Percentiles rank a stretch among this genome's conserved stretches.
Conservation (phyloP, 2,797 vertebrate genomes). For the Acropternis orthonyx region DNA sequence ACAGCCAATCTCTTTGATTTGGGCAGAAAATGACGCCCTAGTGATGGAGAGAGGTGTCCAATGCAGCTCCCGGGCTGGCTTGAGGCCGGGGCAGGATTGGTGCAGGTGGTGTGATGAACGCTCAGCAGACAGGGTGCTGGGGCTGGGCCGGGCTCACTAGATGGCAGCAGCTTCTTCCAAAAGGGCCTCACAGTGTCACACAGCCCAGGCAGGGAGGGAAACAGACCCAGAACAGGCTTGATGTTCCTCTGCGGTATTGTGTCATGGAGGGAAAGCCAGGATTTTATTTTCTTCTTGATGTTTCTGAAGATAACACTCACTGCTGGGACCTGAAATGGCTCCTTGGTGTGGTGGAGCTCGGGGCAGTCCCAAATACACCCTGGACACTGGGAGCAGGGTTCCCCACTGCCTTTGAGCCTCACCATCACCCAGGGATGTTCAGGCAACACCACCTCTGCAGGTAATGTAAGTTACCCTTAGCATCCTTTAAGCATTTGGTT, state of each 20-base stretch:
- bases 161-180: slow-evolving; percentile 50
- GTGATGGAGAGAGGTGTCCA: not conserved
- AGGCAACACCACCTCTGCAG: accelerated
- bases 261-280: accelerated
- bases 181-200: not conserved
- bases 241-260: accelerated
- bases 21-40: not conserved
- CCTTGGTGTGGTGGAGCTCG: not conserved
- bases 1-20: not conserved
- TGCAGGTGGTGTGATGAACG: not conserved
- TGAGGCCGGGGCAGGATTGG: accelerated
- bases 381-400: accelerated
- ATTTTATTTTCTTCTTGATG: not conserved
- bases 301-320: not conserved
- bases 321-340: not conserved
- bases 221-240: accelerated
- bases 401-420: accelerated
- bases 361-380: not conserved
- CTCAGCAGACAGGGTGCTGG: not conserved
- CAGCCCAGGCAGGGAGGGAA: not conserved
- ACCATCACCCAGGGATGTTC: accelerated
- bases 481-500: not conserved
- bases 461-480: accelerated
- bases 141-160: slow-evolving; percentile 14
- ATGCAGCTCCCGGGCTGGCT: accelerated